Evolutionary conservation across 2,888 invertebrate genomes (phyloP), one percentile per base, ranked within the genome.

Genomic region (Thera obeliscata): DNA sequence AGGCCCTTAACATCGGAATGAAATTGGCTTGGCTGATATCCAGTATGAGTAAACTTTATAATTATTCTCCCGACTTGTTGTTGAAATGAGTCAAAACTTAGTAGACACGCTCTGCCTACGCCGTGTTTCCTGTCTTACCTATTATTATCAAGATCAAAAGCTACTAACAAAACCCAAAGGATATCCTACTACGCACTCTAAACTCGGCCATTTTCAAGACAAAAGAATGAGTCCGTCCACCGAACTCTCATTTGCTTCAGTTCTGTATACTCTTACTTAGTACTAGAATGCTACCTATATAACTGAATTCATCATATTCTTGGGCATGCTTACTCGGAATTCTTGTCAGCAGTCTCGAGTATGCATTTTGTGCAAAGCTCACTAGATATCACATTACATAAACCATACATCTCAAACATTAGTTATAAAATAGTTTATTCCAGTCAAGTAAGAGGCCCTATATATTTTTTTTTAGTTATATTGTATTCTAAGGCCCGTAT

Each of bases 291-390:
- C 6, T 22, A 52, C 8, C 33, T 11, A 38, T 22, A 1, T 59
- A 52, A 67, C 56, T 50, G 5, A 38, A 36, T 61, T 61, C 64
- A 52, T 71, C 61, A 59, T 72, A 67, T 70, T 60, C 64, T 54
- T 71, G 67, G 61, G 60, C 56, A 50, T 67, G 22, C 62, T 62
- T 64, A 60, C 68, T 68, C 61, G 64, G 63, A 69, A 49, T 11
- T 33, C 22, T 60, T 48, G 55, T 50, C 66, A 61, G 64, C 61
- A 61, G 54, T 64, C 55, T 65, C 9, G 60, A 60, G 66, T 68
- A 61, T 50, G 55, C 61, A 57, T 59, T 60, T 59, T 41, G 52
- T 49, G 22, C 48, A 54, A 7, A 61, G 48, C 36, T 7, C 52
- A 33, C 52, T 33, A 33, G 33, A 33, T 52, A 52, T 33, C 52